A percentile compares a stretch with the other conserved stretches of the same genome.
Evolutionary conservation across 2,113 vertebrate genomes (phyloP).

Genomic region (Erpornis zantholeuca): DNA sequence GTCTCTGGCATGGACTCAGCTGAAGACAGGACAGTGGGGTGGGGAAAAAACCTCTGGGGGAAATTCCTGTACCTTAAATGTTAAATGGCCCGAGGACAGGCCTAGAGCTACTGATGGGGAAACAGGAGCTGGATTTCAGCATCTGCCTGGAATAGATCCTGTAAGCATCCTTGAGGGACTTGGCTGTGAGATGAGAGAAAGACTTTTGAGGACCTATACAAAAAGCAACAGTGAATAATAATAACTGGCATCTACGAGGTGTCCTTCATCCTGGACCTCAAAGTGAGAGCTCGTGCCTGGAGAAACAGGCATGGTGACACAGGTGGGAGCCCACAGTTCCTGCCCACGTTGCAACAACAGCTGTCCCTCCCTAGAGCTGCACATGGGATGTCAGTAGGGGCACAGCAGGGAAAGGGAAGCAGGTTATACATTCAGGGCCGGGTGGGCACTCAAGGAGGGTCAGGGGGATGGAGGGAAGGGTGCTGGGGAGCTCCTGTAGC

Average conservation of each 20-base stretch:
- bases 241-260: not conserved
- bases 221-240: not conserved
- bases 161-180: not conserved
- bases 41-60: not conserved
- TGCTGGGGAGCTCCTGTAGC: not conserved
- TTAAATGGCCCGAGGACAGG: not conserved
- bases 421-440: not conserved
- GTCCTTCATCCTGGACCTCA: not conserved
- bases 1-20: not conserved
- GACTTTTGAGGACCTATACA: not conserved
- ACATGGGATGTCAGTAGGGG: not conserved
- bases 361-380: not conserved
- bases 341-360: accelerated
- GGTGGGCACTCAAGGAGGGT: not conserved
- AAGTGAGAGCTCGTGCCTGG: not conserved
- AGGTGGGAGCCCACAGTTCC: not conserved
- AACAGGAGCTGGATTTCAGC: constrained; percentile 25
- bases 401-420: not conserved
- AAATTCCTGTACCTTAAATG: not conserved
- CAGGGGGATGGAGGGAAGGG: not conserved
- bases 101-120: not conserved
- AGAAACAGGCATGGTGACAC: not conserved
- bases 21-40: not conserved
- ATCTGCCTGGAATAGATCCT: not conserved
- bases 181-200: not conserved